These are phyloP conservation scores for Acanthosepion esculentum DNA, from an alignment of 2,888 invertebrate genomes.

Conservation along the genomic window DNA sequence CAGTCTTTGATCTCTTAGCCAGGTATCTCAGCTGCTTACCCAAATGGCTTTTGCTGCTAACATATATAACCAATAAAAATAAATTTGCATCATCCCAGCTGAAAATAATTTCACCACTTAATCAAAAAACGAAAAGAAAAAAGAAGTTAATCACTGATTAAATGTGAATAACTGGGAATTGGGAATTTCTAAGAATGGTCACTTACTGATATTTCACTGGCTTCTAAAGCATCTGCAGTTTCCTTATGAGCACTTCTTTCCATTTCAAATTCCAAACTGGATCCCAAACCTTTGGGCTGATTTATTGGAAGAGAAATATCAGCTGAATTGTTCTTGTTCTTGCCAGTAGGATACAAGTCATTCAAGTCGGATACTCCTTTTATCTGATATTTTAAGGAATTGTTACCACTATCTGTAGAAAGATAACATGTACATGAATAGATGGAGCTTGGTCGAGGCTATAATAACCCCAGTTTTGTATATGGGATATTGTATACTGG, in stretches of 20 bases:
- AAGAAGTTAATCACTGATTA: background rate
- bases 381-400: background rate
- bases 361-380: background rate
- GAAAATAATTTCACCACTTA: background rate
- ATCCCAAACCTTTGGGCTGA: conserved; percentile 64
- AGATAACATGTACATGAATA: background rate
- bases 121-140: too few relatives aligned
- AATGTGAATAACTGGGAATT: background rate
- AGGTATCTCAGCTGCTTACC: too few relatives aligned
- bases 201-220: conserved; percentile 72
- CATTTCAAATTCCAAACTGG: conserved; percentile 69
- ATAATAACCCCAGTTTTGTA: too few relatives aligned
- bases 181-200: too few relatives aligned
- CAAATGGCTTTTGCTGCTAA: too few relatives aligned
- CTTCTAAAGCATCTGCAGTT: conserved; percentile 72
- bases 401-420: background rate
- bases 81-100: too few relatives aligned
- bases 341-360: background rate
- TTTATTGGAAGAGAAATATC: conserved; percentile 51
- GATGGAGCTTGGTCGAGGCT: too few relatives aligned
- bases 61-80: too few relatives aligned
- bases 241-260: conserved; percentile 73
- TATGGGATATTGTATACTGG: too few relatives aligned
- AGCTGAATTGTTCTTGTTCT: background rate
- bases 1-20: too few relatives aligned